phyloP scores from a whole-genome alignment of 2,113 vertebrate species.

The Gracilinanus agilis region DNA sequence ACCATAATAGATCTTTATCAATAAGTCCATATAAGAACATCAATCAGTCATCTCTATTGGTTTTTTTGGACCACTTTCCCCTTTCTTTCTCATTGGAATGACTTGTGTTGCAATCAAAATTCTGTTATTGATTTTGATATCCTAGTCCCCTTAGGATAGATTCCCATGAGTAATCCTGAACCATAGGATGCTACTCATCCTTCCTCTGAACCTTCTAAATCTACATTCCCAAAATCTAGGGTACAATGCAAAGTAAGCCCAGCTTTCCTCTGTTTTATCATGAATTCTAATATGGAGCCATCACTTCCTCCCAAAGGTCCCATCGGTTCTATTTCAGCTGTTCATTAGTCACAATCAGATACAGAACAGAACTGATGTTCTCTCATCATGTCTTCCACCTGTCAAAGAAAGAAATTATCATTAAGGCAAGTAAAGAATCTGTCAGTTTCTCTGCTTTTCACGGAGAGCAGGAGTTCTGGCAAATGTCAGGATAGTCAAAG shows the following conservation, averaged over 20 bases:
- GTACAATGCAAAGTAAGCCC: background rate
- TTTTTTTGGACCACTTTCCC: background rate
- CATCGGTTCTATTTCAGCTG: background rate
- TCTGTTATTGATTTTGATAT: background rate
- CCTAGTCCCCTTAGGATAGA: background rate
- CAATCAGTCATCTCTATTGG: background rate
- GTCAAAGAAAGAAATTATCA: constrained; percentile 2
- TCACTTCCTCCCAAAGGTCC: background rate
- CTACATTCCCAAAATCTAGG: background rate
- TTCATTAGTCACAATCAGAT: background rate
- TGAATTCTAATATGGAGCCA: background rate
- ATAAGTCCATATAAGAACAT: background rate
- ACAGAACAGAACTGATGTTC: background rate
- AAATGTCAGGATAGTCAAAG: background rate
- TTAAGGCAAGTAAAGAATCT: background rate
- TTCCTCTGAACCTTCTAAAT: no score
- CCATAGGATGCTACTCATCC: background rate
- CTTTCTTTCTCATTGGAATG: background rate
- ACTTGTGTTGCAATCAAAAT: background rate
- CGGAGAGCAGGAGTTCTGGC: background rate
- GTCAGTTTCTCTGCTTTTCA: background rate
- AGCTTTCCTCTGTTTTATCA: background rate
- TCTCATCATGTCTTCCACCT: background rate
- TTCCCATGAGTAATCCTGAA: background rate
- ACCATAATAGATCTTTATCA: background rate